phyloP scores from a whole-genome alignment of 1,140 invertebrate genomes.

The Micrasema longulum region DNA sequence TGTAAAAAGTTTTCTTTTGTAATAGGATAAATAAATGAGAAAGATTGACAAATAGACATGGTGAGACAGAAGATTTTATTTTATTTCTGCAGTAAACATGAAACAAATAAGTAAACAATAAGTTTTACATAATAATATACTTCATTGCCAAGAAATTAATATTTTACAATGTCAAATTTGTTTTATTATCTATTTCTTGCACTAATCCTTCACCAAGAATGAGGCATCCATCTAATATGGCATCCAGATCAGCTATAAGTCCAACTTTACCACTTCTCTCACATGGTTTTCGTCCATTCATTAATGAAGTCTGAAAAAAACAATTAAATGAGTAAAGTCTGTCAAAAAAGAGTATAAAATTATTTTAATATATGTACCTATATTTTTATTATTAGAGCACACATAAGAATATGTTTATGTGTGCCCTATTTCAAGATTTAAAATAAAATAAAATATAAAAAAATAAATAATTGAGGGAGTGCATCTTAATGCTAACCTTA shows the following conservation, averaged over 20 bases:
- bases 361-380: no score
- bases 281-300: constrained; percentile 62
- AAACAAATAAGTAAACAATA: neutral
- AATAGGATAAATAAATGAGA: no score
- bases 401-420: no score
- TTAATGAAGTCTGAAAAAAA: constrained; percentile 58
- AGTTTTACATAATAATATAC: neutral
- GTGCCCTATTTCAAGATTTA: no score
- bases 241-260: constrained; percentile 73
- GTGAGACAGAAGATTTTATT: no score
- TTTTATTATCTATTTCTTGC: constrained; percentile 60
- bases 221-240: constrained; percentile 80
- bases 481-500: no score
- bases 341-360: no score
- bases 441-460: neutral
- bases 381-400: no score
- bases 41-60: no score
- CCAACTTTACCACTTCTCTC: constrained; percentile 59
- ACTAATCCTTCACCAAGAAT: constrained; percentile 75
- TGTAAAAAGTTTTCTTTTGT: no score
- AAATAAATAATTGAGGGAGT: neutral
- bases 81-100: no score
- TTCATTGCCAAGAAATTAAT: no score
- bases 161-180: constrained; percentile 30
- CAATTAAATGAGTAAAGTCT: neutral